phyloP scores from a whole-genome alignment of 2,797 vertebrate species.

The Bradypodion pumilum region DNA sequence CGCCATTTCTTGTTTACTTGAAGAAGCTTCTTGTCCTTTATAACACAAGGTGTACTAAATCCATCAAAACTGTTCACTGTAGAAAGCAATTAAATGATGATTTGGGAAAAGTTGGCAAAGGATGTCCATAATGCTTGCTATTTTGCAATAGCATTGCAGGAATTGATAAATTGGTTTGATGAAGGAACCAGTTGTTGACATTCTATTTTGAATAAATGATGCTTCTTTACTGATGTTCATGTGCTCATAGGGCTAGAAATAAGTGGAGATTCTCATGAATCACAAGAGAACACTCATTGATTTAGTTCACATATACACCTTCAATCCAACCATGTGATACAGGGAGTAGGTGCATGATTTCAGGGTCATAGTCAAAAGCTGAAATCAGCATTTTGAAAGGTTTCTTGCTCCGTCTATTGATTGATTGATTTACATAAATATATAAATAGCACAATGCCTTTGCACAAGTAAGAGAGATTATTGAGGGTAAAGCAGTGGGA shows the following conservation, averaged over 20 bases:
- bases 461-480: background rate
- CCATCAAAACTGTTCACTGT: background rate
- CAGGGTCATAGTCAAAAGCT: background rate
- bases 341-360: background rate
- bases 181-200: background rate
- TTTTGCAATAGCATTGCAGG: conserved; percentile 14
- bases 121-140: background rate
- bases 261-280: conserved; percentile 2
- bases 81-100: conserved; percentile 32
- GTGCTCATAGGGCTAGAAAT: background rate
- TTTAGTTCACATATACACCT: background rate
- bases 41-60: background rate
- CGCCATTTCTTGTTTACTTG: background rate
- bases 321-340: background rate
- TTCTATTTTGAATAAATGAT: conserved; percentile 11
- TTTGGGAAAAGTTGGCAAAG: conserved; percentile 4
- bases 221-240: conserved; percentile 3
- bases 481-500: background rate
- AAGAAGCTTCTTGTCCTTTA: conserved; percentile 20
- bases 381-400: background rate
- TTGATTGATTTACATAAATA: conserved; percentile 5
- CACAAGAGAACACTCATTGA: background rate
- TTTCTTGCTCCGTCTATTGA: background rate
- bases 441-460: conserved; percentile 7
- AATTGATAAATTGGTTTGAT: conserved; percentile 18